Conservation (phyloP, 1,140 invertebrate genomes). For the Trachymyrmex septentrionalis region DNA sequence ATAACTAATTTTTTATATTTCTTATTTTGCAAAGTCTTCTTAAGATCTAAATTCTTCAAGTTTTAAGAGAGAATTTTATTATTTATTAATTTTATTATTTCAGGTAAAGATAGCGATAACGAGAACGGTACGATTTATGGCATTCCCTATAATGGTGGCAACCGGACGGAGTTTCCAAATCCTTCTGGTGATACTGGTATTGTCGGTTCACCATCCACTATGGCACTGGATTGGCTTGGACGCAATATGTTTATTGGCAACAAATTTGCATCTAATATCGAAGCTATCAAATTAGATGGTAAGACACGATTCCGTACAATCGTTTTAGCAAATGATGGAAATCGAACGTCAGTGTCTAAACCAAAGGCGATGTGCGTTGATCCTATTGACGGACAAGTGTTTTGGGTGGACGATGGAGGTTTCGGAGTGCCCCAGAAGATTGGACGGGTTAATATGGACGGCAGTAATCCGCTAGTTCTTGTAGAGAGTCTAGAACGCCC, state of each 20-base stretch:
- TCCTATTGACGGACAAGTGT: constrained; percentile 93
- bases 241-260: constrained; percentile 98
- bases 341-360: constrained; percentile 93
- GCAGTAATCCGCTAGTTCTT: constrained; percentile 91
- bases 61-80: neutral
- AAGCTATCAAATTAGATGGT: constrained; percentile 95
- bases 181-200: constrained; percentile 90
- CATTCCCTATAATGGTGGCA: constrained; percentile 94
- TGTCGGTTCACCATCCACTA: constrained; percentile 95
- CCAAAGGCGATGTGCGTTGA: constrained; percentile 96
- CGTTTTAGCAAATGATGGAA: constrained; percentile 96
- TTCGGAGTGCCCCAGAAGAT: constrained; percentile 96
- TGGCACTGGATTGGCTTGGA: constrained; percentile 98
- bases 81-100: constrained; percentile 27
- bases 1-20: neutral
- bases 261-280: constrained; percentile 95
- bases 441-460: constrained; percentile 97
- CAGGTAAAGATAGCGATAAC: constrained; percentile 89
- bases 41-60: neutral
- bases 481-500: constrained; percentile 90
- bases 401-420: constrained; percentile 98
- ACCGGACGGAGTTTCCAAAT: constrained; percentile 94
- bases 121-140: constrained; percentile 94
- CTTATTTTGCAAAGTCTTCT: neutral
- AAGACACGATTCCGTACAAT: constrained; percentile 94